Evolutionary conservation across 2,797 vertebrate species (phyloP).

Genomic region (Cichlasoma orientale): DNA sequence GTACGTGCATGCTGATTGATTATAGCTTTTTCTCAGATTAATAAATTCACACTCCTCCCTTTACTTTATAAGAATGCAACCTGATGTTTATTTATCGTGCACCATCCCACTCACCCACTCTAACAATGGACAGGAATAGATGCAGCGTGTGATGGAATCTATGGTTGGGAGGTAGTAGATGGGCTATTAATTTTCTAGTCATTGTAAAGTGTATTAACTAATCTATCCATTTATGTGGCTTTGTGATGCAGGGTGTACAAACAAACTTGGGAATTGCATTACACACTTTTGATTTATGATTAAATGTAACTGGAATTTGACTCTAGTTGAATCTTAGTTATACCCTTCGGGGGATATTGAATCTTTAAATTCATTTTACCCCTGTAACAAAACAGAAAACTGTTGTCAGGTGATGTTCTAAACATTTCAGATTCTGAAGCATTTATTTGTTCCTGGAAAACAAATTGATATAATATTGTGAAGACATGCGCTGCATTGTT

Average conservation of each 20-base stretch:
- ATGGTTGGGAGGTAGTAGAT: conserved; percentile 18
- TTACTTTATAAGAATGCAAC: conserved; percentile 17
- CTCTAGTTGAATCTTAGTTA: conserved; percentile 23
- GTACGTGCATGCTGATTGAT: background rate
- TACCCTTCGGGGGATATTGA: conserved; percentile 5
- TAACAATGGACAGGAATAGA: conserved; percentile 17
- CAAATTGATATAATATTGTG: conserved; percentile 23
- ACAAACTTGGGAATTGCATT: conserved; percentile 38
- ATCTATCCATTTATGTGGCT: conserved; percentile 43
- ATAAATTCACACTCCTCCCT: background rate
- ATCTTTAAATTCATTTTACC: conserved; percentile 21
- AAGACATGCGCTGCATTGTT: conserved; percentile 30
- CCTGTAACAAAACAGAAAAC: background rate
- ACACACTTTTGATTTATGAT: conserved; percentile 32
- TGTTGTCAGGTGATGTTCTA: conserved; percentile 7
- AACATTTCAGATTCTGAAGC: background rate
- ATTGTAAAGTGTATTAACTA: conserved; percentile 28
- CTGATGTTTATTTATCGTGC: conserved; percentile 29
- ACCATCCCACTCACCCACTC: conserved; percentile 33
- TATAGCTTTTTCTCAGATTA: background rate
- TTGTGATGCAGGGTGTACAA: conserved; percentile 11
- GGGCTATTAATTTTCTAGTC: conserved; percentile 54
- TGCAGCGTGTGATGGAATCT: conserved; percentile 19
- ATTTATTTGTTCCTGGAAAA: conserved; percentile 17
- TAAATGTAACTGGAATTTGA: conserved; percentile 27